A percentile compares a stretch with the other conserved stretches of the same genome.
Evolutionary conservation across 2,797 vertebrate genomes (phyloP).

Genomic region (Protonibea diacanthus): DNA sequence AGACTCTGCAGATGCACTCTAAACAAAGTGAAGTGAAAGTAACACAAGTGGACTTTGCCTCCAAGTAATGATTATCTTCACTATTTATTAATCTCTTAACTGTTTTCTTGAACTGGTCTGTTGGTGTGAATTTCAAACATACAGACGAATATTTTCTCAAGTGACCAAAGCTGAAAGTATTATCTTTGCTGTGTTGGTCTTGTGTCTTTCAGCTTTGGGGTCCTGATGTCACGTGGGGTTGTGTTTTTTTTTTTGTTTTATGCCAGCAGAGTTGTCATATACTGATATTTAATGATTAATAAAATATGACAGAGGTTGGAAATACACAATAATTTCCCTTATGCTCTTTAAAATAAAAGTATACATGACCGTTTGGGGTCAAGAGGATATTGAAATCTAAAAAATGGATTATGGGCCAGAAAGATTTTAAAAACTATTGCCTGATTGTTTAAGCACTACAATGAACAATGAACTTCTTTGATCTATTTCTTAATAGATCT

Average conservation of each 20-base stretch:
- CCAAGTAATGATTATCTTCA: neutral
- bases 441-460: neutral
- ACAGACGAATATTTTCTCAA: neutral
- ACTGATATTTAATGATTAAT: too few species aligned
- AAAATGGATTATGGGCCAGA: neutral
- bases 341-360: neutral
- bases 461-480: neutral
- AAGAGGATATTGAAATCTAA: neutral
- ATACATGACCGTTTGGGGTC: neutral
- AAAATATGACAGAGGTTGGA: neutral
- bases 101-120: neutral
- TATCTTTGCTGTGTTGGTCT: neutral
- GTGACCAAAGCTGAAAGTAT: neutral
- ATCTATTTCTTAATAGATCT: neutral
- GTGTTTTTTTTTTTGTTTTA: neutral
- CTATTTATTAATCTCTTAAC: slow-evolving; percentile 1
- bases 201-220: neutral
- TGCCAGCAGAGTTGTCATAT: too few species aligned
- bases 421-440: neutral
- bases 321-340: neutral
- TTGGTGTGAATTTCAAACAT: neutral
- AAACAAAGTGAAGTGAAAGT: neutral
- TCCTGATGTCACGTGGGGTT: neutral
- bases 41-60: neutral
- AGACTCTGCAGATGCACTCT: neutral